phyloP scores from a whole-genome alignment of 2,888 invertebrate species.

The Sinohyriopsis cumingii region DNA sequence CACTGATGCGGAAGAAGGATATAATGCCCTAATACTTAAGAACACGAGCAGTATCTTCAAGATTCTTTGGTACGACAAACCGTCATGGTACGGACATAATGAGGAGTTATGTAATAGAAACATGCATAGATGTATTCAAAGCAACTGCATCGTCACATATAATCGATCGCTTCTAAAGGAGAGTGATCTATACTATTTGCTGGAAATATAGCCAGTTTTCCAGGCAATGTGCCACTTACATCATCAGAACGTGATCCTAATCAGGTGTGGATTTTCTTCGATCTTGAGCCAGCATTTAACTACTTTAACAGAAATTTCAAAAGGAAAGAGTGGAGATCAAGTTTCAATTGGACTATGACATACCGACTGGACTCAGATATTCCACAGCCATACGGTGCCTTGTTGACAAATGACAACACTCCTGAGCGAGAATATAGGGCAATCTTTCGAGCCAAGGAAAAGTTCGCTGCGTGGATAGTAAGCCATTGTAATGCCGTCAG shows the following conservation, averaged over 20 bases:
- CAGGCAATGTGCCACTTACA: neutral
- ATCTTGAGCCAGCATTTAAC: conserved; percentile 1
- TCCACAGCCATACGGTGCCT: conserved; percentile 3
- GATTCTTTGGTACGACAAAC: too few relatives aligned
- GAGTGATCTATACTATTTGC: too few relatives aligned
- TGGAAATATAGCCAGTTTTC: too few relatives aligned
- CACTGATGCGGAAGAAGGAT: too few relatives aligned
- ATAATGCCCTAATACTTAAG: too few relatives aligned
- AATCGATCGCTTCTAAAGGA: too few relatives aligned
- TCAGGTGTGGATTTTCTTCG: conserved; percentile 7
- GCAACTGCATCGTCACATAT: too few relatives aligned
- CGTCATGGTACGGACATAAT: too few relatives aligned
- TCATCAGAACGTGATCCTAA: neutral
- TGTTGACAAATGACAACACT: neutral
- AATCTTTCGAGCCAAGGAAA: conserved; percentile 19
- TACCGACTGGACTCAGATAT: conserved; percentile 14
- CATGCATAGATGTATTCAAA: too few relatives aligned
- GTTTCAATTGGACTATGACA: conserved; percentile 17
- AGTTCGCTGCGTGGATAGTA: conserved; percentile 42
- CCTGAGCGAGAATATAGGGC: conserved; percentile 5
- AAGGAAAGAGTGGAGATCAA: conserved; percentile 1
- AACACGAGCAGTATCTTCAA: too few relatives aligned
- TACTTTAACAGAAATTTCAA: neutral
- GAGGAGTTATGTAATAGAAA: too few relatives aligned
- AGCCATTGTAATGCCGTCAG: conserved; percentile 39